A percentile compares a stretch with the other conserved stretches of the same genome.
Conservation (phyloP, 2,113 vertebrate species). For the Glareola pratincola region DNA sequence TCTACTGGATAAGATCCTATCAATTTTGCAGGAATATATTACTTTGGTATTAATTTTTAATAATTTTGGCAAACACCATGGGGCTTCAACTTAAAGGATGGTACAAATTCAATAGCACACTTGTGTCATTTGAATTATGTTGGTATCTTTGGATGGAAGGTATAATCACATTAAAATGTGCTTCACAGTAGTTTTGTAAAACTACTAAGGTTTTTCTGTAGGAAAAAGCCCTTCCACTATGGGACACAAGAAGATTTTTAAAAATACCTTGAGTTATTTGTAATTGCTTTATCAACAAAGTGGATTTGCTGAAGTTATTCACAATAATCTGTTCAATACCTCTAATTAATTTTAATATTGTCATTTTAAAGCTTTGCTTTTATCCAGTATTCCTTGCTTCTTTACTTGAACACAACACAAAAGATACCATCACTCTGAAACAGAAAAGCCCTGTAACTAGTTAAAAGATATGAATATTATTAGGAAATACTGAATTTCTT, state of each 20-base stretch:
- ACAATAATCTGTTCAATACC: neutral
- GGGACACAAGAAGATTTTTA: neutral
- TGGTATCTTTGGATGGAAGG: neutral
- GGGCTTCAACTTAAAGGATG: neutral
- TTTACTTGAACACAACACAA: neutral
- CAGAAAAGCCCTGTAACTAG: neutral
- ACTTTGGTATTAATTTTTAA: constrained; percentile 16
- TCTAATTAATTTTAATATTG: neutral
- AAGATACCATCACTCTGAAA: neutral
- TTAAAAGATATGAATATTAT: neutral
- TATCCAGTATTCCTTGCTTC: neutral
- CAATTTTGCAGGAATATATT: constrained; percentile 12
- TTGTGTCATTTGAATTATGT: neutral
- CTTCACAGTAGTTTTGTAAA: neutral
- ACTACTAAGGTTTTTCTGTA: neutral
- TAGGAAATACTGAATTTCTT: neutral
- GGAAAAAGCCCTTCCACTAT: neutral
- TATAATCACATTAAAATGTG: neutral
- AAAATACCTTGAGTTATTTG: neutral
- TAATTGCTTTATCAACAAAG: neutral
- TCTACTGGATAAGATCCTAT: constrained; percentile 22
- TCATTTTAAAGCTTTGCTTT: neutral
- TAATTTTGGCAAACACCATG: neutral
- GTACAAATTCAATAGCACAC: neutral
- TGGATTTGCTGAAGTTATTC: neutral